Conservation (phyloP, 2,888 invertebrate species). For the Mythimna vitellina region DNA sequence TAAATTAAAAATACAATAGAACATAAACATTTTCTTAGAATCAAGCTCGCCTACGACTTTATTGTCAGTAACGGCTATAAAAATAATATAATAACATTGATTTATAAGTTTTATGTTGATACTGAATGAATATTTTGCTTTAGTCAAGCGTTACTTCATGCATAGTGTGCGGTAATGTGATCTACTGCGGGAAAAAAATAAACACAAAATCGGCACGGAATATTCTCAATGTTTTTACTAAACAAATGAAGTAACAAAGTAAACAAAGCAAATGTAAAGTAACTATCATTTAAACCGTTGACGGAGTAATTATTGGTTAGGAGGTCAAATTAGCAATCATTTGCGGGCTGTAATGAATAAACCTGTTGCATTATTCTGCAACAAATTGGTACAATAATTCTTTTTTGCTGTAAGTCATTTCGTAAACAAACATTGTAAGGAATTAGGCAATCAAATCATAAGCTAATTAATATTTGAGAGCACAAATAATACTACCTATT, state of each 20-base stretch:
- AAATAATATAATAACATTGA: slow-evolving; percentile 63
- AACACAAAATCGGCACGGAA: slow-evolving; percentile 28
- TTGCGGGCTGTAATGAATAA: slow-evolving; percentile 63
- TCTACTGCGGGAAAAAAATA: slow-evolving; percentile 34
- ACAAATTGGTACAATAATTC: slow-evolving; percentile 19
- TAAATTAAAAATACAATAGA: slow-evolving; percentile 67
- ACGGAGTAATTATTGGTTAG: slow-evolving; percentile 67
- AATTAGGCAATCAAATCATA: slow-evolving; percentile 5
- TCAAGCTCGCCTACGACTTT: slow-evolving; percentile 63
- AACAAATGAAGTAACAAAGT: slow-evolving; percentile 49
- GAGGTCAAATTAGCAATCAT: slow-evolving; percentile 69
- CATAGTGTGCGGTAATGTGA: slow-evolving; percentile 30
- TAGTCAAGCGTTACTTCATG: slow-evolving; percentile 32
- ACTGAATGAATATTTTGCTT: slow-evolving; percentile 57
- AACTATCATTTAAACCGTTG: slow-evolving; percentile 67
- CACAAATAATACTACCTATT: background rate
- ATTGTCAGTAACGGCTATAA: slow-evolving; percentile 61
- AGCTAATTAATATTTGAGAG: slow-evolving; percentile 10
- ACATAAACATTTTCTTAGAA: slow-evolving; percentile 62
- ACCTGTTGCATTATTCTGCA: slow-evolving; percentile 43
- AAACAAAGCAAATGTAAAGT: slow-evolving; percentile 69
- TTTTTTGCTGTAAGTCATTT: slow-evolving; percentile 12
- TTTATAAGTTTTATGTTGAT: slow-evolving; percentile 58
- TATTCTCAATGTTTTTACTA: slow-evolving; percentile 35
- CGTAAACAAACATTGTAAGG: slow-evolving; percentile 1